Conservation (phyloP, 1,140 invertebrate genomes). For the Arion vulgaris region DNA sequence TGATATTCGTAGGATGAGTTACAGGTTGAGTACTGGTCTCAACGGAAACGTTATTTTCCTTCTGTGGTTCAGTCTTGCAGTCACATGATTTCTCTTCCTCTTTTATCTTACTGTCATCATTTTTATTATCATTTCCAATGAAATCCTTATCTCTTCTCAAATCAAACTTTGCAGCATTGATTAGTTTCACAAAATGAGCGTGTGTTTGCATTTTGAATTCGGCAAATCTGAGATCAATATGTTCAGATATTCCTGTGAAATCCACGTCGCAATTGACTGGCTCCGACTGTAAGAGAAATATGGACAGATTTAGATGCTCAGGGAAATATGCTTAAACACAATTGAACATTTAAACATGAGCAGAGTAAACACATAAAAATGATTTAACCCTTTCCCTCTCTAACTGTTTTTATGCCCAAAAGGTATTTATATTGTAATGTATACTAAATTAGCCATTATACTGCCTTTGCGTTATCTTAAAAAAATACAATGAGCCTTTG, state of each 20-base stretch:
- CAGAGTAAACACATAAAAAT: no score
- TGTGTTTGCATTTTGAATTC: constrained; percentile 13
- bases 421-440: no score
- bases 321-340: no score
- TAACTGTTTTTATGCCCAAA: no score
- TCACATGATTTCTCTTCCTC: neutral
- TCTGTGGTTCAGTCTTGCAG: neutral
- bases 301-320: no score
- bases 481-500: no score
- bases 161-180: constrained; percentile 11
- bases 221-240: constrained; percentile 4
- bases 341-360: no score
- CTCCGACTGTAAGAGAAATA: constrained; percentile 10
- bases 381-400: no score
- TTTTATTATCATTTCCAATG: neutral
- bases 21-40: neutral
- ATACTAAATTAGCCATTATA: no score
- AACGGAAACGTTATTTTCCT: neutral
- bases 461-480: no score
- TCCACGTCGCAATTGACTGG: neutral
- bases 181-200: neutral
- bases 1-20: neutral
- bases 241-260: constrained; percentile 7
- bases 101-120: neutral
- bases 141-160: neutral